phyloP scores from a whole-genome alignment of 2,797 vertebrate species.

The Anas acuta region DNA sequence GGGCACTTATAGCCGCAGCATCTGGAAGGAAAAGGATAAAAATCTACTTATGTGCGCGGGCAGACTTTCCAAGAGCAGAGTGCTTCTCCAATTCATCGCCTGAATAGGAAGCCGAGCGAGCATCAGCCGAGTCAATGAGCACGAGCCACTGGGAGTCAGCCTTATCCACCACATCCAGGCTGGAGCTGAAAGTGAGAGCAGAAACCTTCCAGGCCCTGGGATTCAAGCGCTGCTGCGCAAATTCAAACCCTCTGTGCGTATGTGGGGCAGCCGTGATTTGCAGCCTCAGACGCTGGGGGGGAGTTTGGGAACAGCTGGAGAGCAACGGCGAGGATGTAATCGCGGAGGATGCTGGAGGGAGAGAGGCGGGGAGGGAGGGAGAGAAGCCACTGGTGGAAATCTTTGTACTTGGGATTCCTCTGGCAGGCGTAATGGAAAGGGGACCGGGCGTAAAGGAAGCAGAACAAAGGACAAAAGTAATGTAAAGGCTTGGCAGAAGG shows the following conservation, averaged over 20 bases:
- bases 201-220: not conserved
- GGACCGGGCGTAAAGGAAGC: not conserved
- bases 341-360: not conserved
- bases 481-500: not conserved
- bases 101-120: not conserved
- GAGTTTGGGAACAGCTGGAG: not conserved
- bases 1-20: not conserved
- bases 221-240: accelerated
- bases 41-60: not conserved
- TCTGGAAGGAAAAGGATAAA: not conserved
- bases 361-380: not conserved
- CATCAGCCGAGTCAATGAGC: not conserved
- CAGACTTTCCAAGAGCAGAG: not conserved
- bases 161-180: not conserved
- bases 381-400: not conserved
- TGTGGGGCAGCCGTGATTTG: not conserved
- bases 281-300: not conserved
- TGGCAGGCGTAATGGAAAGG: not conserved
- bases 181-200: accelerated
- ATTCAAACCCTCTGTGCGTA: accelerated
- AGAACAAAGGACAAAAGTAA: not conserved
- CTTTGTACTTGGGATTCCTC: not conserved
- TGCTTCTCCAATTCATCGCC: not conserved
- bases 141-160: not conserved
- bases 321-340: not conserved